Conservation (phyloP, 2,113 vertebrate genomes). For the Trogon surrucura region DNA sequence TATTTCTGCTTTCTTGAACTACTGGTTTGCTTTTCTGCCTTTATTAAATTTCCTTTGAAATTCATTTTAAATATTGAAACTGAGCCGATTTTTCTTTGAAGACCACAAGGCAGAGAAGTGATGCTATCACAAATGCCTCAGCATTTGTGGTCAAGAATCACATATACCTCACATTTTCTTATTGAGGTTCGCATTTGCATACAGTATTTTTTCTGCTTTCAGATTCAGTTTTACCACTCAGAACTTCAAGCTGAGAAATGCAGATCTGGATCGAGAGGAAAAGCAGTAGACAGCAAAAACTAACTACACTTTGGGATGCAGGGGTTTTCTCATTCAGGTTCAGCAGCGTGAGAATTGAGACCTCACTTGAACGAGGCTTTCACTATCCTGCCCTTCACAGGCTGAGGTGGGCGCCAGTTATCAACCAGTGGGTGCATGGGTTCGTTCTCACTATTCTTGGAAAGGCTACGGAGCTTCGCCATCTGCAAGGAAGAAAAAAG, state of each 20-base stretch:
- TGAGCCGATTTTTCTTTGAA: not conserved
- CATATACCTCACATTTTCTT: not conserved
- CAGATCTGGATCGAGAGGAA: conserved; percentile 10
- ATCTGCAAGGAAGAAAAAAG: conserved; percentile 79
- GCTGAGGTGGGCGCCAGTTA: conserved; percentile 94
- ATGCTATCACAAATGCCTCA: not conserved
- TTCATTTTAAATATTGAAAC: not conserved
- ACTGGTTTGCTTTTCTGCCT: not conserved
- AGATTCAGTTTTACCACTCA: conserved; percentile 10
- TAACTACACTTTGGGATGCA: conserved; percentile 8
- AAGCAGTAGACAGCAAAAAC: conserved; percentile 16
- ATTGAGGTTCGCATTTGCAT: conserved; percentile 3
- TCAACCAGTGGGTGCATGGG: conserved; percentile 81
- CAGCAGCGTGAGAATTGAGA: not conserved
- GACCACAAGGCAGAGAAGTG: not conserved
- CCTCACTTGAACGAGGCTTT: conserved; percentile 82
- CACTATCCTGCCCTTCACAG: conserved; percentile 86
- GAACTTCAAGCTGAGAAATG: conserved; percentile 39
- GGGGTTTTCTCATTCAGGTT: conserved; percentile 20
- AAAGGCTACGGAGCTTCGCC: conserved; percentile 86
- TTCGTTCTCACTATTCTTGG: conserved; percentile 82
- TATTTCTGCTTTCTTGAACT: not conserved
- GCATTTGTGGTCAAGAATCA: not conserved
- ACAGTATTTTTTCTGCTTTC: not conserved
- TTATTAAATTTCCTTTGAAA: not conserved